Percentiles rank a stretch among this genome's conserved stretches.
Conservation (phyloP, 1,140 invertebrate genomes). For the Drosophila aff. region DNA sequence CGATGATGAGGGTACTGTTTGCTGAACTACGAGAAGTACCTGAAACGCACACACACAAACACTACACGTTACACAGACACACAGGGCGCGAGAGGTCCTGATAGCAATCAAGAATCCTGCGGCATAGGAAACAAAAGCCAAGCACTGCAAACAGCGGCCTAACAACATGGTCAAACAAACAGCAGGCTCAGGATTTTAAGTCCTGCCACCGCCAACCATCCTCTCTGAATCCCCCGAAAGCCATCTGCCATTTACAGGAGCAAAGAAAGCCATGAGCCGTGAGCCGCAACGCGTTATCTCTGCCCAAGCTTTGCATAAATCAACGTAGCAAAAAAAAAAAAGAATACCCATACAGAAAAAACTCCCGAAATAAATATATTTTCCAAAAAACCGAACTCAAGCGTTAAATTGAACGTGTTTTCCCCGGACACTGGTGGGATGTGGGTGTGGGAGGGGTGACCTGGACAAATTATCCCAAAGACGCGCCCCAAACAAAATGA, state of each 20-base stretch:
- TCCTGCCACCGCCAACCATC: background rate
- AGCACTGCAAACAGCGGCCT: constrained; percentile 44
- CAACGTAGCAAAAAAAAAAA: constrained; percentile 52
- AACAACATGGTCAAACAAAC: constrained; percentile 66
- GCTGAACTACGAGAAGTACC: constrained; percentile 55
- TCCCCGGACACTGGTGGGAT: background rate
- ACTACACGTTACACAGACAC: constrained; percentile 29
- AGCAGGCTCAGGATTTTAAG: constrained; percentile 52
- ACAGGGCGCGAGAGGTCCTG: constrained; percentile 57
- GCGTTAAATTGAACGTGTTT: constrained; percentile 71
- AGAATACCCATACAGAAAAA: constrained; percentile 31
- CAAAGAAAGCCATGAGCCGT: constrained; percentile 33
- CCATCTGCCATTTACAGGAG: constrained; percentile 53
- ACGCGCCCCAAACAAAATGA: constrained; percentile 67
- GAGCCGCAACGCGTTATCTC: constrained; percentile 72
- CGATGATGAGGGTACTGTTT: constrained; percentile 77
- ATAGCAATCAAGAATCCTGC: constrained; percentile 64
- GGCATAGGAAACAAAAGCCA: constrained; percentile 68
- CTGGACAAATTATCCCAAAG: constrained; percentile 68
- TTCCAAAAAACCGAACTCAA: constrained; percentile 68
- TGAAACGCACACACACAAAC: constrained; percentile 6
- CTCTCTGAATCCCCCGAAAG: constrained; percentile 9
- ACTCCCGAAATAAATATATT: constrained; percentile 39
- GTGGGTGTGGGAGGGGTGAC: constrained; percentile 7
- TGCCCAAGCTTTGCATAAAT: constrained; percentile 77